Base-by-base conservation (phyloP, 2,113 vertebrate genomes). In the Electrona antarctica region DNA sequence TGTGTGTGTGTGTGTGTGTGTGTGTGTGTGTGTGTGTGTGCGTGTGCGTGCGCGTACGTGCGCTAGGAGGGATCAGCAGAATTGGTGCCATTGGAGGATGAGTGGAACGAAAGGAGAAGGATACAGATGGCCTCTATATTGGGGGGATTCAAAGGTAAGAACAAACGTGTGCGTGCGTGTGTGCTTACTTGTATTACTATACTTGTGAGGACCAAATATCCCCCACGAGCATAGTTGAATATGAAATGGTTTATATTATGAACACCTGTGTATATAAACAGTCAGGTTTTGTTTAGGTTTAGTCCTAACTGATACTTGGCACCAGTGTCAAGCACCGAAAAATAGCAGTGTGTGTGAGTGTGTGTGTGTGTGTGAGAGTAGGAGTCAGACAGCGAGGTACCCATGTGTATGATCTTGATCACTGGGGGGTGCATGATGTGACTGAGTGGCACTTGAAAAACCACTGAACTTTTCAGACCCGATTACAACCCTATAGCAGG, bases 381-480 rank as follows among this genome's bases (percentile, higher is more conserved):
- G 3, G 50, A 11, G 50, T 52, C 9, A 11, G 50, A 13, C 13
- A 52, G 2, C 45, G 29, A 13, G 28, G 33, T 29, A 8, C 29
- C 15, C 46, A 46, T 46, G 45, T 41, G n/a, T 41, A 61, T 87
- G 91, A 91, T 88, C 64, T 62, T 85, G 91, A 87, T 93, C 92
- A 85, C 92, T 91, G 88, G 93, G 76, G 81, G 89, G 90, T 94
- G 92, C 92, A 88, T 94, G 93, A 96, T 96, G 94, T 95, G 95
- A 96, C 93, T 95, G 95, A 97, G 96, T 95, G 95, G 93, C 96
- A 95, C 93, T 94, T 94, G 95, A 93, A 97, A 94, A 96, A 94
- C 91, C 95, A 93, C 93, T 98, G 97, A 97, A 97, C 97, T 97
- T 98, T 97, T 98, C 96, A 97, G 93, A 91, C 92, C 94, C 88